Percentiles rank a stretch among this genome's conserved stretches.
Conservation (phyloP, 2,797 vertebrate species). For the Pelochelys cantorii region DNA sequence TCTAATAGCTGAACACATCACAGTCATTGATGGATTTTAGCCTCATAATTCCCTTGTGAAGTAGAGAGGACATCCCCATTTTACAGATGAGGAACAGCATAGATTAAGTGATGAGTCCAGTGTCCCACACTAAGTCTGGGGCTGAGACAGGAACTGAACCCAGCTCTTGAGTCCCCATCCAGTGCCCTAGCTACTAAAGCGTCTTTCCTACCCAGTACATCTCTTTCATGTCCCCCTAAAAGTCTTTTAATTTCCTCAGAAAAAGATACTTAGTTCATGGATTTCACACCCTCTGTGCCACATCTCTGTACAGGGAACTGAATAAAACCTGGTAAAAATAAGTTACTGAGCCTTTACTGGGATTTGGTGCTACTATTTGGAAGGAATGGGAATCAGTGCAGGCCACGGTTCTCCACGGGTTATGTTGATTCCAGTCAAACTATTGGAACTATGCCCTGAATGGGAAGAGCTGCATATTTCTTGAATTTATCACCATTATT, state of each 20-base stretch:
- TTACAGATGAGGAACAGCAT: background rate
- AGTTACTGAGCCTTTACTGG: background rate
- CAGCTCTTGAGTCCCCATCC: background rate
- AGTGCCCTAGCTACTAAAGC: background rate
- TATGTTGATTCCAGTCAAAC: slow-evolving; percentile 19
- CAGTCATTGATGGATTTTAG: background rate
- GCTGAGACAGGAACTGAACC: background rate
- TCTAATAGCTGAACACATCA: background rate
- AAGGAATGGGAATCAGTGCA: slow-evolving; percentile 13
- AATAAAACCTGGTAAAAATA: background rate
- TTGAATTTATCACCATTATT: background rate
- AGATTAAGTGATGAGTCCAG: background rate
- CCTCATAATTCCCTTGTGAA: background rate
- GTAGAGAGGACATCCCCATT: background rate
- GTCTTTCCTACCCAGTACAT: background rate
- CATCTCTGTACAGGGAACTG: background rate
- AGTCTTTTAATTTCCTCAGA: background rate
- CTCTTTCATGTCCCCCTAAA: background rate
- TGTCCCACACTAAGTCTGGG: background rate
- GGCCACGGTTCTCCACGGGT: background rate
- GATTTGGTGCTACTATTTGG: background rate
- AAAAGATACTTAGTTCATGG: background rate
- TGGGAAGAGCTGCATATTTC: background rate
- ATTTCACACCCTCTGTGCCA: background rate
- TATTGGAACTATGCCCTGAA: background rate